Evolutionary conservation across 2,797 vertebrate species (phyloP).

Genomic region (Crypturellus tataupa): DNA sequence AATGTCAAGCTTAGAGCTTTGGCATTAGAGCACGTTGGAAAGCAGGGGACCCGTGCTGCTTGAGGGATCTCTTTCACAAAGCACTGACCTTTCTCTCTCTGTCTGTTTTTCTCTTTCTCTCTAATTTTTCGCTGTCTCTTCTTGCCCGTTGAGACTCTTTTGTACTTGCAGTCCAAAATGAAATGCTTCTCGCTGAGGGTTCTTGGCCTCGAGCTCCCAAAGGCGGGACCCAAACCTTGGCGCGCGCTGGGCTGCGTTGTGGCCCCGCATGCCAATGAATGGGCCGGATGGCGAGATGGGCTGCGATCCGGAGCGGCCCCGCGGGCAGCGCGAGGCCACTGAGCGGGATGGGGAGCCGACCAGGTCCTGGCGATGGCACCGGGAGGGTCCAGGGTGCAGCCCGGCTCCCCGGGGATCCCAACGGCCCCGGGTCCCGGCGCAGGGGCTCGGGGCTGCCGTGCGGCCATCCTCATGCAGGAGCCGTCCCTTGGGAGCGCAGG

Average conservation of each 20-base stretch:
- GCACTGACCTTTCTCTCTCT: neutral
- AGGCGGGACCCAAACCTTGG: neutral
- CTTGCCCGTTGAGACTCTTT: neutral
- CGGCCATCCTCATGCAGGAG: rapidly evolving
- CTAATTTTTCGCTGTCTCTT: neutral
- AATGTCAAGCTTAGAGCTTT: neutral
- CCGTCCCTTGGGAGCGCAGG: rapidly evolving
- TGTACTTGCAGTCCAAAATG: neutral
- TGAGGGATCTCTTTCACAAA: neutral
- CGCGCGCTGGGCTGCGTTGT: too few relatives aligned
- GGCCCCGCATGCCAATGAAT: too few relatives aligned
- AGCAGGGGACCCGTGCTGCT: neutral
- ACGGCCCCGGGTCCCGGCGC: rapidly evolving
- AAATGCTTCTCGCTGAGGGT: neutral
- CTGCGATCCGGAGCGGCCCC: too few relatives aligned
- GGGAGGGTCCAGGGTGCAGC: neutral
- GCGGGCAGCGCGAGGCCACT: too few relatives aligned
- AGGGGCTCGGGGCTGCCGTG: rapidly evolving
- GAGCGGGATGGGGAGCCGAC: too few relatives aligned
- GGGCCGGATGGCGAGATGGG: too few relatives aligned
- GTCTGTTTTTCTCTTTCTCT: neutral
- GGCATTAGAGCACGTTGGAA: too few relatives aligned
- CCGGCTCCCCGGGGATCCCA: neutral
- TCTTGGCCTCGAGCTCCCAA: neutral
- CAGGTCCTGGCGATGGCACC: too few relatives aligned